A percentile compares a stretch with the other conserved stretches of the same genome.
Evolutionary conservation across 1,140 invertebrate species (phyloP).

Genomic region (Drosophila ercepeae): DNA sequence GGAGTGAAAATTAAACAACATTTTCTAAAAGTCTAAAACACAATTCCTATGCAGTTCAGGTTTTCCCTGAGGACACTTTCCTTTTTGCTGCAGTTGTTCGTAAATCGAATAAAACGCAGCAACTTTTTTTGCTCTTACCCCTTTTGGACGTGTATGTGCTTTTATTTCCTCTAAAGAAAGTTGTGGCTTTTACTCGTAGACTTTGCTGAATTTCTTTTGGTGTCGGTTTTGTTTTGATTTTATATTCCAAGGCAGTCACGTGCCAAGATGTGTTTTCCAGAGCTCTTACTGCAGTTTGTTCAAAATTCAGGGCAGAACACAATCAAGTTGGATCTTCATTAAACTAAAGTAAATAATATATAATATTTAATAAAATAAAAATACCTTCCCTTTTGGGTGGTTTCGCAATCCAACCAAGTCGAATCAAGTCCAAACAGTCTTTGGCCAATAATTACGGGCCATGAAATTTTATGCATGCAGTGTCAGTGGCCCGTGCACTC

Average conservation of each 20-base stretch:
- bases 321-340: conserved; percentile 47
- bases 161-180: conserved; percentile 45
- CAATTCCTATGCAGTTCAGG: conserved; percentile 18
- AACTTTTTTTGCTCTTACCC: conserved; percentile 22
- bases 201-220: conserved; percentile 36
- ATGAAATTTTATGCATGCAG: conserved; percentile 37
- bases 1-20: no score
- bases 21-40: not conserved
- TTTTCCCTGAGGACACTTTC: conserved; percentile 19
- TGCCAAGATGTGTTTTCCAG: conserved; percentile 50
- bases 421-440: conserved; percentile 13
- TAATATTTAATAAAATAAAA: not conserved
- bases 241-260: conserved; percentile 58
- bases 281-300: conserved; percentile 42
- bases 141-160: conserved; percentile 40
- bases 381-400: conserved; percentile 1
- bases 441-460: conserved; percentile 33
- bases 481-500: conserved; percentile 6
- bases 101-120: conserved; percentile 67
- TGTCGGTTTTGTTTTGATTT: conserved; percentile 30
- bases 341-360: not conserved
- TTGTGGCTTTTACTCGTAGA: conserved; percentile 50
- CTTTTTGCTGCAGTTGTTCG: conserved; percentile 52
- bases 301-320: conserved; percentile 37
- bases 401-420: conserved; percentile 6